Base-by-base conservation (phyloP, 2,888 invertebrate genomes). In the Pristionchus entomophagus region DNA sequence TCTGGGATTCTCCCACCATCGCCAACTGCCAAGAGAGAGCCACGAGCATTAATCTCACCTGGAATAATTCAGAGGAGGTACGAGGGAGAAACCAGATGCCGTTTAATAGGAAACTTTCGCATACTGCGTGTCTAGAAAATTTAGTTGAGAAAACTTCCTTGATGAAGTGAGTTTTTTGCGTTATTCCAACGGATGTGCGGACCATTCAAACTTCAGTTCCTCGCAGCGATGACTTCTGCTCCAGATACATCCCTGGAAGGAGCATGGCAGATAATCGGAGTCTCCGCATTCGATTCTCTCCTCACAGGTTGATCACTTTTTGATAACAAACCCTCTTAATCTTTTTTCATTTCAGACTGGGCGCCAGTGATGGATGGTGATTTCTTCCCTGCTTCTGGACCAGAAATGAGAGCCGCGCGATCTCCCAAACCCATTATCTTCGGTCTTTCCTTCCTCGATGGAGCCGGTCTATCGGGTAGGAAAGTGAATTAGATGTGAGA, bases 361-460 rank as follows among this genome's bases (percentile, higher is more conserved):
- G 51, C 51, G 26, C 80, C 80, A 6, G 22, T 51, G 0, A 5
- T 32, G 12, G 80, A 80, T 19, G 35, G 35, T 14, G 80, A 80
- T 41, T 80, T 80, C 80, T 80, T 80, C 53, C 80, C 80, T 53
- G 80, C 29, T 26, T 41, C 32, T 38, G 19, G 32, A 4, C n/a
- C 80, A 17, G 80, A n/a, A 14, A 10, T 80, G 29, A 51, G 80
- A 51, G 80, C 80, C 2, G 80, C 80, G 8, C 14, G 35, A 29
- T n/a, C 51, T 6, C 14, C 53, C 53, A 80, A 80, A 41, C 80
- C 80, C 0, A 51, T 51, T 3, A 53, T 80, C 17, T 32, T 32
- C 35, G 80, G 80, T 8, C n/a, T 80, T 32, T 53, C 80, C 10
- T 80, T 53, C 38, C 51, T 53, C 35, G 80, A 80, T 8, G 80